Evolutionary conservation across 2,888 invertebrate species (phyloP).

Genomic region (Hydriomena furcata): DNA sequence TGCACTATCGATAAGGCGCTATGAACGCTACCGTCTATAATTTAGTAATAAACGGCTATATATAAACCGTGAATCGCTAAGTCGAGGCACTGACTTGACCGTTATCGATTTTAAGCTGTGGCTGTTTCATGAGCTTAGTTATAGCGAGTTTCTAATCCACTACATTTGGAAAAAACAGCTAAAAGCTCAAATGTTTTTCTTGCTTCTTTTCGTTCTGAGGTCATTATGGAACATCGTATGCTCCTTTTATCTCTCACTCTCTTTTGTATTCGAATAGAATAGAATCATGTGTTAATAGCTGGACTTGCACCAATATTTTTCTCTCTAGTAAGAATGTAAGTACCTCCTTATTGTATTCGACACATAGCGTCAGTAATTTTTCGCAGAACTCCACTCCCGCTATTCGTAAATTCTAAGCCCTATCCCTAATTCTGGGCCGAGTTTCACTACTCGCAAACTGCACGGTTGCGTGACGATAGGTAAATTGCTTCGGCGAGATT

Average conservation of each 20-base stretch:
- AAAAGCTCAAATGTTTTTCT: no score
- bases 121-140: slow-evolving; percentile 3
- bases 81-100: slow-evolving; percentile 45
- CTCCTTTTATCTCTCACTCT: no score
- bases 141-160: no score
- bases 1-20: slow-evolving; percentile 22
- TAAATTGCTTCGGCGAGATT: slow-evolving; percentile 32
- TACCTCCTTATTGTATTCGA: no score
- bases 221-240: no score
- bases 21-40: slow-evolving; percentile 31
- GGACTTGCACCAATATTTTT: no score
- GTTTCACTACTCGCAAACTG: slow-evolving; percentile 44
- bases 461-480: slow-evolving; percentile 53
- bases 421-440: slow-evolving; percentile 25
- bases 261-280: no score
- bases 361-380: neutral
- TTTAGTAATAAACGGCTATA: slow-evolving; percentile 43
- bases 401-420: slow-evolving; percentile 15
- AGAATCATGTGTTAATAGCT: no score
- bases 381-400: neutral
- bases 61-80: slow-evolving; percentile 44
- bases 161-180: no score
- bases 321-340: no score
- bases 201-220: no score
- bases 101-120: slow-evolving; percentile 41